A percentile compares a stretch with the other conserved stretches of the same genome.
Evolutionary conservation across 2,888 invertebrate genomes (phyloP).

Genomic region (Caenorhabditis japonica): DNA sequence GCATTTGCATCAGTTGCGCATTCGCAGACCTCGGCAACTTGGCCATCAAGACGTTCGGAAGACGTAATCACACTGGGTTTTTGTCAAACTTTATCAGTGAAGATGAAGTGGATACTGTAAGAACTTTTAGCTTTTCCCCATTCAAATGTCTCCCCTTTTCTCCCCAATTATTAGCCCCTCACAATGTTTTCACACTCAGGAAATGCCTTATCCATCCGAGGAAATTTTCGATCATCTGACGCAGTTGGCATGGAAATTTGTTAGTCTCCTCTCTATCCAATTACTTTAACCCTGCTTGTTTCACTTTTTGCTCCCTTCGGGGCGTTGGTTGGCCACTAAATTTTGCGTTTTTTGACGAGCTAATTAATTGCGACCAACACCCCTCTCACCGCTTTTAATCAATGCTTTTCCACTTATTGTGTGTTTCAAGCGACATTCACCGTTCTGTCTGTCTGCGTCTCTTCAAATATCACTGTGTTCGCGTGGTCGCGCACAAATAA

Average conservation of each 20-base stretch:
- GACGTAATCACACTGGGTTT: conserved; percentile 22
- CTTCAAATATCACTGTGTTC: no score
- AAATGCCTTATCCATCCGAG: conserved; percentile 23
- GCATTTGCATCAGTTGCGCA: conserved; percentile 39
- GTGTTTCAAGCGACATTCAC: no score
- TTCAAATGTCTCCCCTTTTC: neutral
- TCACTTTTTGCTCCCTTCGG: conserved; percentile 6
- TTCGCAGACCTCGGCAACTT: conserved; percentile 44
- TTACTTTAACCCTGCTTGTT: conserved; percentile 5
- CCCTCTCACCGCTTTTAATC: no score
- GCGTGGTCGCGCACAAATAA: no score
- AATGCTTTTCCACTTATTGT: no score
- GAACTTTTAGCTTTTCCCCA: conserved; percentile 2
- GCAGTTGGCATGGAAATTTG: conserved; percentile 33
- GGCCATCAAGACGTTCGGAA: conserved; percentile 12
- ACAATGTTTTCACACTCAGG: conserved; percentile 12
- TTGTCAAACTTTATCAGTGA: conserved; percentile 21
- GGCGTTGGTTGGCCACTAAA: no score
- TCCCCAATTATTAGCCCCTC: neutral
- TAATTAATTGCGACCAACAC: no score
- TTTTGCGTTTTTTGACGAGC: no score
- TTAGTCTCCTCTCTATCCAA: conserved; percentile 18
- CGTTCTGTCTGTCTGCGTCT: no score
- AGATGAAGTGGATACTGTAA: conserved; percentile 42
- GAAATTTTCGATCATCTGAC: conserved; percentile 33